phyloP scores from a whole-genome alignment of 2,797 vertebrate species.

The Ctenochaetus hawaiiensis region DNA sequence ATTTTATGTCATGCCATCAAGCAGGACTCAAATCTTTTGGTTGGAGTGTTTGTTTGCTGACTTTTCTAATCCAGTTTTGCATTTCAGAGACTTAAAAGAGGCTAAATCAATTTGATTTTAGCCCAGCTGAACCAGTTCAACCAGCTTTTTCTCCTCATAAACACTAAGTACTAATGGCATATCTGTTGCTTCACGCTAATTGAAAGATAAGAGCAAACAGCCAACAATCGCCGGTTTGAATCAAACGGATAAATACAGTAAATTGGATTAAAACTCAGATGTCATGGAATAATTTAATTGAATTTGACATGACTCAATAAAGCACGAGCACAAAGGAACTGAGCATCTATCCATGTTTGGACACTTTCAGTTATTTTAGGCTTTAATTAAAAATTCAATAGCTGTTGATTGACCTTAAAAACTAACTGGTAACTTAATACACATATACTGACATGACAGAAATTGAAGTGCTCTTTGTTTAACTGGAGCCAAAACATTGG shows the following conservation, averaged over 20 bases:
- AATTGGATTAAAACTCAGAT: not conserved
- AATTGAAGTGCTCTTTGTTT: not conserved
- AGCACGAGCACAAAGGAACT: not conserved
- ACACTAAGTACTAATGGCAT: not conserved
- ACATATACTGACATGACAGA: not conserved
- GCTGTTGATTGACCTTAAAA: not conserved
- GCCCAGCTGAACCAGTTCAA: not conserved
- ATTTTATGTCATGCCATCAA: not conserved
- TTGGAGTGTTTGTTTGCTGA: not conserved
- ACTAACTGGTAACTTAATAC: not conserved
- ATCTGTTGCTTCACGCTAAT: conserved; percentile 7
- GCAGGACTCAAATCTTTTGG: conserved; percentile 1
- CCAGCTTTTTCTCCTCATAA: not conserved
- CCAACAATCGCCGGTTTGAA: not conserved
- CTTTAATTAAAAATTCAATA: not conserved
- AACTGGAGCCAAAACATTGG: not conserved
- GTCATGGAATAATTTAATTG: not conserved
- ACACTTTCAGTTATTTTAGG: not conserved
- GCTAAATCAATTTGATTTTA: too few species aligned
- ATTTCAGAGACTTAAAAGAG: conserved; percentile 19
- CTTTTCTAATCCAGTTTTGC: not conserved
- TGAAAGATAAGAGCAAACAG: conserved; percentile 3
- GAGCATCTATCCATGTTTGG: too few species aligned
- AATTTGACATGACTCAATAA: not conserved
- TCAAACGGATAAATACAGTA: not conserved